phyloP scores from a whole-genome alignment of 1,140 invertebrate genomes.

The Phymastichus coffea region DNA sequence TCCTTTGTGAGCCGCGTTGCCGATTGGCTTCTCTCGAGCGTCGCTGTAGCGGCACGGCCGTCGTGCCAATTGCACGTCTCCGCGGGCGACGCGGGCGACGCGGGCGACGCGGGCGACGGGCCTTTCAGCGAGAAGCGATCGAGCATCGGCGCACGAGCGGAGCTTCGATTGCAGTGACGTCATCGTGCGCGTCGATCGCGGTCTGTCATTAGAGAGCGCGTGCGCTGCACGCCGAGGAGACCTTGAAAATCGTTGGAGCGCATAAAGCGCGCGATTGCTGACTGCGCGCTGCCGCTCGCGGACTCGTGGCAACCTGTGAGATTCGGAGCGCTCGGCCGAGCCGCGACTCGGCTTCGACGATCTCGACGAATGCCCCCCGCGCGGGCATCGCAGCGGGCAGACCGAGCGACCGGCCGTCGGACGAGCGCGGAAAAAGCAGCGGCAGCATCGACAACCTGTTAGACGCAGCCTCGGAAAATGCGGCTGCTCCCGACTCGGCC shows the following conservation, averaged over 20 bases:
- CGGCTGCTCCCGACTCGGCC: not conserved
- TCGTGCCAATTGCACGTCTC: no score
- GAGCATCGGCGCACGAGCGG: no score
- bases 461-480: not conserved
- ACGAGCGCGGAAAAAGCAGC: no score
- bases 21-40: not conserved
- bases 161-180: no score
- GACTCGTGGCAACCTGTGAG: conserved; percentile 7
- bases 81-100: no score
- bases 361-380: conserved; percentile 13
- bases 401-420: not conserved
- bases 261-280: conserved; percentile 5
- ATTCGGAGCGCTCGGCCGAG: conserved; percentile 26
- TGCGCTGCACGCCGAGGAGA: not conserved
- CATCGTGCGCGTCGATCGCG: not conserved
- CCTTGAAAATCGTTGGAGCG: conserved; percentile 17
- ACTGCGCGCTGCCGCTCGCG: not conserved
- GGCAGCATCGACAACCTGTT: conserved; percentile 18
- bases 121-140: no score
- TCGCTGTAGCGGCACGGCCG: no score
- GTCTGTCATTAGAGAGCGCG: no score
- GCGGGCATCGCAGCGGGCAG: no score
- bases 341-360: conserved; percentile 16
- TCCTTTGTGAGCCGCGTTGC: not conserved
- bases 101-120: no score